Base-by-base conservation (phyloP, 1,140 invertebrate genomes). In the Branchinecta lynchi region DNA sequence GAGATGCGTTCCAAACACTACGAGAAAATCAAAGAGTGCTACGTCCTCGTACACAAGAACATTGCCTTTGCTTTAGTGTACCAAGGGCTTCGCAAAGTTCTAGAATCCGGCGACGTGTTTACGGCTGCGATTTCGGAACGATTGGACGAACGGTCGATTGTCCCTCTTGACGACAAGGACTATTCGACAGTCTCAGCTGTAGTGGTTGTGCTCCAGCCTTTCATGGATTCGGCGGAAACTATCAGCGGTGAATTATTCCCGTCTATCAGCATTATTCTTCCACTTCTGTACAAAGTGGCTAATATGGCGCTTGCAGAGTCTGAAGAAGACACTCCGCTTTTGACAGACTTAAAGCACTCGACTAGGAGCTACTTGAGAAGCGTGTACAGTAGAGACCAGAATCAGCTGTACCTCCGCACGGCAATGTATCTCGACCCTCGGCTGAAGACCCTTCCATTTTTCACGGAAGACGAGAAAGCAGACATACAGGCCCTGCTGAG, bases 381-480 rank as follows among this genome's bases (percentile, higher is more conserved):
- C 43, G 65, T 68, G 32, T 71, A 71, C 44, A 68, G 69, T 15
- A 51, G 71, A 3, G 71, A 71, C 9, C 67, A 71, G 15, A 69
- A 51, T 17, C 68, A 69, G 32, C 68, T 66, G 32, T 45, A 69
- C 10, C 60, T 71, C 15, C 68, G 68, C 10, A 71, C 69, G 67
- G 68, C 71, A 15, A 71, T 71, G 71, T 71, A 66, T 17, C 66
- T 71, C 44, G 71, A 71, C 66, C 71, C 71, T 8, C 67, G 71
- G 46, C 68, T 71, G 5, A 71, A 71, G n/a, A 17, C 67, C 17
- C 46, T 71, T 45, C 71, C 71, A 0, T 71, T 71, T 66, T 71
- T 71, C 45, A 45, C 71, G 20, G 60, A 51, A 43, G 32, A 66
- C 20, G 71, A 71, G 45, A 71, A 71, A 43, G 44, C 65, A 44